These are phyloP conservation scores for Chamaetylas fuelleborni DNA, from an alignment of 2,113 vertebrate species.

Conservation along the genomic window DNA sequence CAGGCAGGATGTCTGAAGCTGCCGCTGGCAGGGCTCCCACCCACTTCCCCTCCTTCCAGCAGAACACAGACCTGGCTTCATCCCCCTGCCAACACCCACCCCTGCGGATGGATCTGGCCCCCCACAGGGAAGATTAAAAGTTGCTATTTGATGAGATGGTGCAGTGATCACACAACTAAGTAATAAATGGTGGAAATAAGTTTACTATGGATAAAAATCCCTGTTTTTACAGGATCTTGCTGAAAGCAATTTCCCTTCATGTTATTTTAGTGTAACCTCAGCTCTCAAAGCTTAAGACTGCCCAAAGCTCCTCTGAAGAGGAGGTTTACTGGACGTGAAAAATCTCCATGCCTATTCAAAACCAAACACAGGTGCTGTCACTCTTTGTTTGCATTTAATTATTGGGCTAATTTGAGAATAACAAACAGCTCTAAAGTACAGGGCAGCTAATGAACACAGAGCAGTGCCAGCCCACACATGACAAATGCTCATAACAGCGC, in stretches of 20 bases:
- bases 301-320: neutral
- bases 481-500: neutral
- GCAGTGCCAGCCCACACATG: neutral
- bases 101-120: accelerated
- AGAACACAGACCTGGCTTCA: neutral
- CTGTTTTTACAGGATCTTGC: neutral
- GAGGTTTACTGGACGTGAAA: neutral
- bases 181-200: neutral
- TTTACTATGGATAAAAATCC: accelerated
- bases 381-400: neutral
- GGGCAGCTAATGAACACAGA: neutral
- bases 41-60: neutral
- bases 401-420: neutral
- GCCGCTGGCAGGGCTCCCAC: neutral
- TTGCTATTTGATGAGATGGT: neutral
- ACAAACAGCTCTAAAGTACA: neutral
- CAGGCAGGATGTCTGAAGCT: neutral
- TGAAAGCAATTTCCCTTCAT: neutral
- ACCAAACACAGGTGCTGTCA: neutral
- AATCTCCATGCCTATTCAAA: neutral
- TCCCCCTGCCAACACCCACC: neutral
- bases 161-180: neutral
- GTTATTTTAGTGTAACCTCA: neutral
- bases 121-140: accelerated
- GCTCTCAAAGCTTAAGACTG: neutral